These are phyloP conservation scores for Seriola quinqueradiata DNA, from an alignment of 2,113 vertebrate species.

Conservation along the genomic window DNA sequence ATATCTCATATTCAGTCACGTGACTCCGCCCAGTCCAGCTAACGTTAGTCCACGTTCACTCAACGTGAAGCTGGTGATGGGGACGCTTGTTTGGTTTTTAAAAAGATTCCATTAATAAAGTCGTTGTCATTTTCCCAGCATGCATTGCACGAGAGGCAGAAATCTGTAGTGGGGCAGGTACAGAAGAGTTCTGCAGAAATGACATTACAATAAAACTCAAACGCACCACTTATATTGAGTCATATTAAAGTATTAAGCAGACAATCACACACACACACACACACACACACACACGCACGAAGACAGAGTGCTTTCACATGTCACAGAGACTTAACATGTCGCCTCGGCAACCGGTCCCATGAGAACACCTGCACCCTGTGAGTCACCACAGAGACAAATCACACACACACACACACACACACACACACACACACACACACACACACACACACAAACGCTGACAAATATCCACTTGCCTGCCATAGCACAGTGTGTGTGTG, in stretches of 20 bases:
- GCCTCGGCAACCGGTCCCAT: conserved; percentile 57
- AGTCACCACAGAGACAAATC: conserved; percentile 53
- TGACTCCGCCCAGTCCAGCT: too few relatives aligned
- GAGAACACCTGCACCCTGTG: conserved; percentile 64
- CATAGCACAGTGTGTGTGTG: conserved; percentile 25
- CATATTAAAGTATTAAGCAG: background rate
- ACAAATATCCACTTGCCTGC: background rate
- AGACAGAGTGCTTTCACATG: conserved; percentile 62
- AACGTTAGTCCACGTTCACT: too few relatives aligned
- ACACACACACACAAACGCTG: conserved; percentile 11
- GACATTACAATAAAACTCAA: too few relatives aligned
- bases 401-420: conserved; percentile 28
- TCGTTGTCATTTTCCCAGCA: too few relatives aligned
- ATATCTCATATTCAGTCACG: too few relatives aligned
- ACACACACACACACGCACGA: conserved; percentile 24
- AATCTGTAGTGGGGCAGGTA: too few relatives aligned
- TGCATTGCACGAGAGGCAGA: too few relatives aligned
- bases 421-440: conserved; percentile 23
- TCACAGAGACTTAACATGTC: conserved; percentile 70
- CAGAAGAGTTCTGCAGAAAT: too few relatives aligned
- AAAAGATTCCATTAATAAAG: too few relatives aligned
- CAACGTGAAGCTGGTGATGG: too few relatives aligned
- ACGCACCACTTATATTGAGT: too few relatives aligned
- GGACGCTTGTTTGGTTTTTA: too few relatives aligned
- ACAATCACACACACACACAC: conserved; percentile 7